Evolutionary conservation across 2,888 invertebrate species (phyloP).

Genomic region (Argyresthia goedartella): DNA sequence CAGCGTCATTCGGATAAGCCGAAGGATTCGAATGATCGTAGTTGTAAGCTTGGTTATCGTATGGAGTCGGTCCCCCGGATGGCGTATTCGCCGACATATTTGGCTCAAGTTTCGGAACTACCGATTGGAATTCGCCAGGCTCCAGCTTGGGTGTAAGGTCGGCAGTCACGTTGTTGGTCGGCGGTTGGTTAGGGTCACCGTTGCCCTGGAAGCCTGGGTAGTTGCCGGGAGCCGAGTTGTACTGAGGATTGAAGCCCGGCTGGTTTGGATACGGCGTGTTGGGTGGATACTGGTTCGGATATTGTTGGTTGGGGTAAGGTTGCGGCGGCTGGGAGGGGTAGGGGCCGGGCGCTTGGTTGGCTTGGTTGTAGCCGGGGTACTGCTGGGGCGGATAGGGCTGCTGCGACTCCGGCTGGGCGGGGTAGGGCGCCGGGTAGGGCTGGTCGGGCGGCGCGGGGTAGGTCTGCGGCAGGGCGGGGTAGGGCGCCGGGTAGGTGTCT

Average conservation of each 20-base stretch:
- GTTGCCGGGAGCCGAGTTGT: constrained; percentile 33
- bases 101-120: constrained; percentile 24
- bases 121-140: constrained; percentile 9
- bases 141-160: background rate
- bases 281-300: constrained; percentile 17
- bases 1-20: constrained; percentile 29
- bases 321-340: background rate
- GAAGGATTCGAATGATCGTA: constrained; percentile 34
- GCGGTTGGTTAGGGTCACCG: constrained; percentile 25
- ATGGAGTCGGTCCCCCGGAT: background rate
- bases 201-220: constrained; percentile 42
- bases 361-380: background rate
- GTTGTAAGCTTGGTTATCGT: constrained; percentile 20
- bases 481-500: constrained; percentile 33
- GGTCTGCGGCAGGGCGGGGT: constrained; percentile 37
- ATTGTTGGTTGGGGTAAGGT: background rate
- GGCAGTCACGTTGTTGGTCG: constrained; percentile 10
- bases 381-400: background rate
- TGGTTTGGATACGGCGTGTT: constrained; percentile 23
- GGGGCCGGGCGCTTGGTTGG: background rate
- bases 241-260: constrained; percentile 41
- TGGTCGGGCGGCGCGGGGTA: constrained; percentile 33
- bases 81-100: constrained; percentile 24
- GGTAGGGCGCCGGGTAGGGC: constrained; percentile 13
- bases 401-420: constrained; percentile 38